Evolutionary conservation across 2,888 invertebrate genomes (phyloP).

Genomic region (Holacanthella duospinosa): DNA sequence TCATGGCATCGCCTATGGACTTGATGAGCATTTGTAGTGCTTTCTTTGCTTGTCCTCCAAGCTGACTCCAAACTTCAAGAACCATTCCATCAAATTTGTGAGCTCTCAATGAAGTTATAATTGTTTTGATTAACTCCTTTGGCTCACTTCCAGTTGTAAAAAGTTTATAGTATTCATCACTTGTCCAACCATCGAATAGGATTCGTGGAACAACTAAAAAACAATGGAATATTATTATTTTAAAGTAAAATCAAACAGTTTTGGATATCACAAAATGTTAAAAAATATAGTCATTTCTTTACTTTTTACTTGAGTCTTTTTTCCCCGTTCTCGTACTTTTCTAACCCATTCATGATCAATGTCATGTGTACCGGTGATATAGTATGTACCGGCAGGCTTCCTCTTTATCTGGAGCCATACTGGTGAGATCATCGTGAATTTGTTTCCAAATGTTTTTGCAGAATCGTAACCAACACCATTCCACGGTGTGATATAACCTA

Average conservation of each 20-base stretch:
- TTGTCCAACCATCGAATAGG: slow-evolving; percentile 76
- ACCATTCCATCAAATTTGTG: slow-evolving; percentile 82
- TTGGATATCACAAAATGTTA: no score
- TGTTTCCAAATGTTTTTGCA: slow-evolving; percentile 75
- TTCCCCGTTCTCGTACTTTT: slow-evolving; percentile 54
- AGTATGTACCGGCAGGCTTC: slow-evolving; percentile 53
- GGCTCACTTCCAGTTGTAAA: slow-evolving; percentile 58
- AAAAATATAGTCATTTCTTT: no score
- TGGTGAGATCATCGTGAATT: slow-evolving; percentile 82
- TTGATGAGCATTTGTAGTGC: slow-evolving; percentile 48
- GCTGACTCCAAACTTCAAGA: slow-evolving; percentile 79
- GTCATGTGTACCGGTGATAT: slow-evolving; percentile 65
- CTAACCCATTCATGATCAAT: slow-evolving; percentile 73
- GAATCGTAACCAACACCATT: slow-evolving; percentile 87
- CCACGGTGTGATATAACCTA: slow-evolving; percentile 96
- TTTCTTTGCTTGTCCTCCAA: slow-evolving; percentile 55
- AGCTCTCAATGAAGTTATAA: slow-evolving; percentile 48
- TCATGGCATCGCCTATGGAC: slow-evolving; percentile 49
- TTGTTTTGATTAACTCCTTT: slow-evolving; percentile 54
- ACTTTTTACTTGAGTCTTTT: slow-evolving; percentile 52
- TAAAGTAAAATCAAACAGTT: slow-evolving; percentile 4
- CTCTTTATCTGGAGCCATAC: slow-evolving; percentile 84
- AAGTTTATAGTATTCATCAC: slow-evolving; percentile 60
- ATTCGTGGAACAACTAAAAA: slow-evolving; percentile 74
- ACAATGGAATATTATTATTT: slow-evolving; percentile 15